Evolutionary conservation across 2,113 vertebrate genomes (phyloP).

Genomic region (Corydoras sp.): DNA sequence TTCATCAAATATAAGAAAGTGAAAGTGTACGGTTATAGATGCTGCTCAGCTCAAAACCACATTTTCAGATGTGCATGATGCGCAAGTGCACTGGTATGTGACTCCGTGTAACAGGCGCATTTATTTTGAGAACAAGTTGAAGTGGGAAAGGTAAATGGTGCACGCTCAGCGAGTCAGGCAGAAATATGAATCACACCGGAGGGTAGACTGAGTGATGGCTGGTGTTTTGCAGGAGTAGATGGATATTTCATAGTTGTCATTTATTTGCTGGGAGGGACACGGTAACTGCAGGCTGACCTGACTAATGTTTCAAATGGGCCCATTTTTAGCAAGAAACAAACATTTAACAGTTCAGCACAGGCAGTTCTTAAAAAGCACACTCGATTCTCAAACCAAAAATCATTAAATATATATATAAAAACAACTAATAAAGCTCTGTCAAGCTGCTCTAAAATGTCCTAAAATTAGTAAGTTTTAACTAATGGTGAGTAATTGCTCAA

Average conservation of each 20-base stretch:
- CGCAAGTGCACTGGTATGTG: constrained; percentile 21
- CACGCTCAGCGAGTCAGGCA: constrained; percentile 40
- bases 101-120: constrained; percentile 48
- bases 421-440: no score
- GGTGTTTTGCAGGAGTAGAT: constrained; percentile 30
- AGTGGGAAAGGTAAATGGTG: constrained; percentile 51
- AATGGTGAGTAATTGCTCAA: no score
- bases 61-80: constrained; percentile 21
- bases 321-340: constrained; percentile 38
- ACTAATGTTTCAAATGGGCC: constrained; percentile 51
- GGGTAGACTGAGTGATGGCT: constrained; percentile 44
- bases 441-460: no score
- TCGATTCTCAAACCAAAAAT: neutral
- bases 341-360: constrained; percentile 11
- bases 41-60: constrained; percentile 5
- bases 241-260: constrained; percentile 38
- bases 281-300: constrained; percentile 34
- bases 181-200: constrained; percentile 52
- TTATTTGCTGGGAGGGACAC: constrained; percentile 32
- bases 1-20: no score
- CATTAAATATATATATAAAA: neutral
- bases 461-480: no score
- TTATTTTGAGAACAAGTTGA: constrained; percentile 42
- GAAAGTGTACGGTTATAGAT: neutral
- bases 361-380: constrained; percentile 1